Conservation (phyloP, 2,888 invertebrate genomes). For the Drosophila lacicola region DNA sequence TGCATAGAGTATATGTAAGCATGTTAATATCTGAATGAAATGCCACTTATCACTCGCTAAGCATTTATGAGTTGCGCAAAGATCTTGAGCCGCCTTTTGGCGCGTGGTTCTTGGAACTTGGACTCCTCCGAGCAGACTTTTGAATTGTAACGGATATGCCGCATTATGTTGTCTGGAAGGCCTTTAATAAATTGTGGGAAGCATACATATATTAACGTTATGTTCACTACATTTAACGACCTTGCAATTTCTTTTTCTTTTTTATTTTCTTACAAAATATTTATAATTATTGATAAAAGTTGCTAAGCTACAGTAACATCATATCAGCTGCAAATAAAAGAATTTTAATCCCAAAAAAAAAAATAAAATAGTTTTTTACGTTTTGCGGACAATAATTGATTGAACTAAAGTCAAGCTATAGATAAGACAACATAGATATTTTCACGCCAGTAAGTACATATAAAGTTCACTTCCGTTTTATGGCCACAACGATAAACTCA, state of each 20-base stretch:
- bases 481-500: not conserved
- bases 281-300: constrained; percentile 12
- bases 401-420: constrained; percentile 13
- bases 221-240: not conserved
- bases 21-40: constrained; percentile 72
- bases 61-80: constrained; percentile 63
- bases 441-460: not conserved
- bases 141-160: constrained; percentile 65
- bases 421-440: constrained; percentile 23
- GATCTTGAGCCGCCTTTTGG: constrained; percentile 73
- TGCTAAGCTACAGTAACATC: no score
- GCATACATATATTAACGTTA: no score
- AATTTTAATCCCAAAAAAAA: no score
- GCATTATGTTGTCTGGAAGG: constrained; percentile 50
- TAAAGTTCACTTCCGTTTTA: constrained; percentile 28
- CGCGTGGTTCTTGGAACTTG: constrained; percentile 54
- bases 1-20: constrained; percentile 22
- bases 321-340: no score
- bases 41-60: constrained; percentile 62
- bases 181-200: not conserved
- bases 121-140: constrained; percentile 1
- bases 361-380: no score
- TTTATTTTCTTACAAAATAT: not conserved
- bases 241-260: not conserved
- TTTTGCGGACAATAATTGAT: constrained; percentile 28